Conservation (phyloP, 2,888 invertebrate genomes). For the Drosophila quasianomalipes region DNA sequence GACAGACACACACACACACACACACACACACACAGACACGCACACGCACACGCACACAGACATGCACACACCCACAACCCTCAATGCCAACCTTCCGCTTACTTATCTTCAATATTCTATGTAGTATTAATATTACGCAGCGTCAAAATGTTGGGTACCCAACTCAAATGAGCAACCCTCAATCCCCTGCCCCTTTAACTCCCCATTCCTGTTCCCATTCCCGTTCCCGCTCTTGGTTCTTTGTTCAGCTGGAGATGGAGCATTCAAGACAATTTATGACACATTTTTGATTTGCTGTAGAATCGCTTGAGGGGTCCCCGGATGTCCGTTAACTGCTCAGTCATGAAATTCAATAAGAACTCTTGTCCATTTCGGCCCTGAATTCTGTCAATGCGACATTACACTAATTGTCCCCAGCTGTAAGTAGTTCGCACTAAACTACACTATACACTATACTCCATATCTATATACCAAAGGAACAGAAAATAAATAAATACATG, state of each 20-base stretch:
- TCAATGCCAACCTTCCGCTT: neutral
- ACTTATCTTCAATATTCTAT: neutral
- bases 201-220: neutral
- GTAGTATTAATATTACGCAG: conserved; percentile 59
- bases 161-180: conserved; percentile 40
- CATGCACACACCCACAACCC: neutral
- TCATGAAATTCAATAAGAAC: conserved; percentile 27
- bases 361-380: conserved; percentile 21
- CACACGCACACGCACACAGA: neutral
- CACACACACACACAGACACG: neutral
- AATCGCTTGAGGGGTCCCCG: conserved; percentile 25
- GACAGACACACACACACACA: conserved; percentile 2
- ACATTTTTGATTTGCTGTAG: conserved; percentile 27
- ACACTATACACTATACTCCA: conserved; percentile 1
- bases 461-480: too few species aligned
- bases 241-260: conserved; percentile 20
- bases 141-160: conserved; percentile 52
- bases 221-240: neutral
- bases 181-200: too few species aligned
- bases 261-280: conserved; percentile 27
- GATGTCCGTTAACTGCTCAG: conserved; percentile 45
- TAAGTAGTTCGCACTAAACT: neutral
- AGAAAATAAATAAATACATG: neutral
- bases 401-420: neutral
- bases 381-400: neutral